Conservation (phyloP, 2,888 invertebrate genomes). For the Cryptosula pallasiana region DNA sequence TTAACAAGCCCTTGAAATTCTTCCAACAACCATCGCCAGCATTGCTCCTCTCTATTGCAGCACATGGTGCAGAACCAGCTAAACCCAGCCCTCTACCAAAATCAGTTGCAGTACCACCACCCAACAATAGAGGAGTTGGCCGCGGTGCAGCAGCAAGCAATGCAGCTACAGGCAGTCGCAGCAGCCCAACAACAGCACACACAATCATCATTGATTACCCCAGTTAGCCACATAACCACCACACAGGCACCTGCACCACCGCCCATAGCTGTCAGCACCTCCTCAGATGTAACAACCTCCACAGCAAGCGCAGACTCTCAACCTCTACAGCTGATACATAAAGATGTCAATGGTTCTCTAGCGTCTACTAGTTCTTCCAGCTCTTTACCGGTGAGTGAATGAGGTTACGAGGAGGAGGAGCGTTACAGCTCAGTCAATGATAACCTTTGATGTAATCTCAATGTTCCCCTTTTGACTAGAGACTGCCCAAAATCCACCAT, state of each 20-base stretch:
- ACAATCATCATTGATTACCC: background rate
- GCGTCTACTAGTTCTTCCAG: background rate
- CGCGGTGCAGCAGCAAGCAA: conserved; percentile 7
- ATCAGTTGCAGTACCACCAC: conserved; percentile 38
- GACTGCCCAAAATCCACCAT: too few species aligned
- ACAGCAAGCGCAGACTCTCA: background rate
- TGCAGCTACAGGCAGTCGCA: conserved; percentile 13
- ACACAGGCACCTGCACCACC: background rate
- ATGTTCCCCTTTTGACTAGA: too few species aligned
- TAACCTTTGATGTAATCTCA: too few species aligned
- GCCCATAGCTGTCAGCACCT: background rate
- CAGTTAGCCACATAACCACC: background rate
- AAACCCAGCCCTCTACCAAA: conserved; percentile 51
- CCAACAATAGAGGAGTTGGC: conserved; percentile 15
- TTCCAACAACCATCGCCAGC: too few species aligned
- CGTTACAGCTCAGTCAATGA: too few species aligned
- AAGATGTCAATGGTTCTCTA: background rate
- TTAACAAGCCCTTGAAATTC: too few species aligned
- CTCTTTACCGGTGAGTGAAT: background rate
- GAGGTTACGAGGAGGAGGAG: too few species aligned
- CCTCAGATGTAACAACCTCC: background rate
- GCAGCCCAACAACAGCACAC: background rate
- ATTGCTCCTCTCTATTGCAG: conserved; percentile 61
- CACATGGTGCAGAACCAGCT: conserved; percentile 91
- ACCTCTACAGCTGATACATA: background rate